phyloP scores from a whole-genome alignment of 2,797 vertebrate species.

The Pseudochirops cupreus region DNA sequence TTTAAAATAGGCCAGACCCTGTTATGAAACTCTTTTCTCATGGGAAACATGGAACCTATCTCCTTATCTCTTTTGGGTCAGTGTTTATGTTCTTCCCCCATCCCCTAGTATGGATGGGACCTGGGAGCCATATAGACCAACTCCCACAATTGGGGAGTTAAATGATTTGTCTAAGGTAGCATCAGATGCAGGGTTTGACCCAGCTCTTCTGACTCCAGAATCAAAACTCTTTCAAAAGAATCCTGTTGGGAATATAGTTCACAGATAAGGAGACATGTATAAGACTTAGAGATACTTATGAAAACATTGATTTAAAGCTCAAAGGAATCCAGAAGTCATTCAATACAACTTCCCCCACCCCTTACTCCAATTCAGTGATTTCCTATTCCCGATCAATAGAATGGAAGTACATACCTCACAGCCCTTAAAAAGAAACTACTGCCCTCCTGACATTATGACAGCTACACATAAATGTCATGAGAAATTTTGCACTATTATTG shows the following conservation, averaged over 20 bases:
- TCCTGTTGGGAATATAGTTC: background rate
- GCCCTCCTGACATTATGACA: slow-evolving; percentile 4
- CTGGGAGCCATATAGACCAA: background rate
- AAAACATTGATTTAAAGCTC: background rate
- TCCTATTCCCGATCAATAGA: background rate
- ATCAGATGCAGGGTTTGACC: background rate
- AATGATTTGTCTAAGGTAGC: background rate
- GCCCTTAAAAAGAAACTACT: slow-evolving; percentile 6
- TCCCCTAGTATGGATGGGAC: background rate
- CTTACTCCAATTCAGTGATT: background rate
- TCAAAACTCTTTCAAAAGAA: background rate
- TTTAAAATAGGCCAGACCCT: background rate
- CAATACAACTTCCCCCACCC: background rate
- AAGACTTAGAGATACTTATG: background rate
- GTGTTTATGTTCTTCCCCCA: background rate
- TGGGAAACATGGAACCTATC: background rate
- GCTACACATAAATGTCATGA: slow-evolving; percentile 26
- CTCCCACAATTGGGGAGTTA: background rate
- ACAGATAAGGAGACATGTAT: background rate
- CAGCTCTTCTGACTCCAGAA: background rate
- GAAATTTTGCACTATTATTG: slow-evolving; percentile 8
- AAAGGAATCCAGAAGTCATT: background rate
- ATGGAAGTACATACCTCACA: background rate
- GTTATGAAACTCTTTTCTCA: background rate
- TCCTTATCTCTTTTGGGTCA: background rate